Evolutionary conservation across 2,113 vertebrate species (phyloP), one percentile per base, ranked within the genome.

Genomic region (Xerus inauris): DNA sequence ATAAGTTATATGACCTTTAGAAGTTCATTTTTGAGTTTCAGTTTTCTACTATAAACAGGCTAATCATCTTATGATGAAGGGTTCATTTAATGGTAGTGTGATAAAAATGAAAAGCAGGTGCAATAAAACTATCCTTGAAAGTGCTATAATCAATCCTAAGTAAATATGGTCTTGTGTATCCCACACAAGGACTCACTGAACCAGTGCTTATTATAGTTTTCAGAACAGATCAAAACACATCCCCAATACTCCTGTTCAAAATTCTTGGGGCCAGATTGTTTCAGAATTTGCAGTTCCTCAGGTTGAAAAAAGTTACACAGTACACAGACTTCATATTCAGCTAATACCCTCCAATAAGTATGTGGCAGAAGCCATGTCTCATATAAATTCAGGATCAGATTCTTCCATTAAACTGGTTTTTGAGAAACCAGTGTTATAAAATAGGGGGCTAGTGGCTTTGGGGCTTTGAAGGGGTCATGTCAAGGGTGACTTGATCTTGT

Each of bases 341-440:
- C 64, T 6, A 94, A 84, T 49, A 71, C 2, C 30, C 30, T 8
- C 54, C 26, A 86, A 80, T 14, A 17, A 93, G 57, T 79, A 40
- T 80, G n/a, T 51, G 45, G 35, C 47, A 92, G 64, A 51, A 51
- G 49, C 49, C 49, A 51, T 16, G 24, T 11, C 35, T 89, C 32
- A 62, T 89, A 45, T n/a, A 26, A 79, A 62, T 67, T 94, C 30
- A 91, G 54, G 20, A 96, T 45, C 9, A 85, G 54, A 49, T 42
- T 94, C 71, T 95, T 83, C 38, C 51, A 73, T n/a, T n/a, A n/a
- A n/a, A n/a, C n/a, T n/a, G n/a, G n/a, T n/a, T n/a, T n/a, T n/a
- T n/a, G n/a, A n/a, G n/a, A 16, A 94, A 89, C 6, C 8, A 83
- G 38, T 42, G 20, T 90, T 81, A 93, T 40, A 71, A 95, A 89